Evolutionary conservation across 2,113 vertebrate species (phyloP).

Genomic region (Poeciliopsis retropinna): DNA sequence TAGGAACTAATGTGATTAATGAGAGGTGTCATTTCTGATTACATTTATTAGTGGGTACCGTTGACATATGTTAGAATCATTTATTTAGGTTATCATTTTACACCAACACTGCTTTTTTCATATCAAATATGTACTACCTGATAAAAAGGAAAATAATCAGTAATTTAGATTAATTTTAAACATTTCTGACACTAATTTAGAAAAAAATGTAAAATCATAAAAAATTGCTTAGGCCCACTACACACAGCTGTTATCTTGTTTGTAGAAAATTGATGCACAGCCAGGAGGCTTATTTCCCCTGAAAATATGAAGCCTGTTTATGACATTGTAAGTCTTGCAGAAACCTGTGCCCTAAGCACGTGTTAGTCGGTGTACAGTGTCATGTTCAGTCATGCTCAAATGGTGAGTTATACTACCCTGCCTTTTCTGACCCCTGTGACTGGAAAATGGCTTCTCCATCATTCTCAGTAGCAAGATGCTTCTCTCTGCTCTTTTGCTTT

Average conservation of each 20-base stretch:
- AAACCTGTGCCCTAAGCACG: background rate
- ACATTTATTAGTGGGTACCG: no score
- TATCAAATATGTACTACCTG: no score
- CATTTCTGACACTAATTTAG: no score
- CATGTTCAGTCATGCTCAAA: conserved; percentile 12
- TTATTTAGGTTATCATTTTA: no score
- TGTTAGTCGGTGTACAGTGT: conserved; percentile 15
- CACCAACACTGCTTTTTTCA: no score
- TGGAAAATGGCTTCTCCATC: background rate
- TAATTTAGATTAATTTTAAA: no score
- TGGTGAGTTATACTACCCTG: background rate
- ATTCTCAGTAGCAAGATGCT: background rate
- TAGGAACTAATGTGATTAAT: no score
- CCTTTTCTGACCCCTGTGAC: conserved; percentile 9
- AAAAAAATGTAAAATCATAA: no score
- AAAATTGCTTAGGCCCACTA: no score
- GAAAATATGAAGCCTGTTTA: conserved; percentile 14
- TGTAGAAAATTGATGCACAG: conserved; percentile 9
- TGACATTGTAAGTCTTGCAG: conserved; percentile 19
- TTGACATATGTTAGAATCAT: no score
- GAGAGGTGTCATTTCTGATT: no score
- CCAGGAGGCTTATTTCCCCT: background rate
- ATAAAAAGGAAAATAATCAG: no score
- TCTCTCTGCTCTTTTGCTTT: background rate
- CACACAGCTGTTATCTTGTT: conserved; percentile 6